phyloP scores from a whole-genome alignment of 1,140 invertebrate species.

The Trichoplusia ni region DNA sequence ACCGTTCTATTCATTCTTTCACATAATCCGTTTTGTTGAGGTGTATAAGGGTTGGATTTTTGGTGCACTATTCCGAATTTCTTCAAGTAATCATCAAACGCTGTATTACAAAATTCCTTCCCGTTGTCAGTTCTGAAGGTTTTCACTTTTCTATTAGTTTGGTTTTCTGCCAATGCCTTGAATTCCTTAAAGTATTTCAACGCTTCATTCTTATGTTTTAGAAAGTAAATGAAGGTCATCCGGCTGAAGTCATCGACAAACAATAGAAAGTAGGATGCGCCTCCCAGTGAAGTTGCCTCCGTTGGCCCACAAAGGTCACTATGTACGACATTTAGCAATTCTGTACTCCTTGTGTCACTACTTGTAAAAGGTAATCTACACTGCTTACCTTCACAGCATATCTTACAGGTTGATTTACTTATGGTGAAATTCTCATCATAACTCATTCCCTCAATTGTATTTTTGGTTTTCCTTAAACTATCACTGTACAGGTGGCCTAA shows the following conservation, averaged over 20 bases:
- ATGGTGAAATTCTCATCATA: conserved; percentile 29
- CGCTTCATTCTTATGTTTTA: background rate
- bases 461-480: conserved; percentile 49
- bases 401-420: conserved; percentile 37
- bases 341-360: background rate
- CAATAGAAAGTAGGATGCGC: background rate
- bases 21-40: conserved; percentile 38
- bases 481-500: conserved; percentile 43
- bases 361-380: background rate
- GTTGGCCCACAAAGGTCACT: background rate
- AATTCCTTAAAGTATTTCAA: background rate
- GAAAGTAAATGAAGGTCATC: background rate
- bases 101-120: background rate
- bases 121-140: background rate
- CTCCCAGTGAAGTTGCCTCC: background rate
- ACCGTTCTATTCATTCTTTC: conserved; percentile 36
- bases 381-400: conserved; percentile 30
- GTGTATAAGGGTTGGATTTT: background rate
- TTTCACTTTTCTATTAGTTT: background rate
- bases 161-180: background rate
- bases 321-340: background rate
- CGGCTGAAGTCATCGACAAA: background rate
- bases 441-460: conserved; percentile 33
- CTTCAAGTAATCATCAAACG: background rate
- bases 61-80: background rate